Conservation (phyloP, 2,888 invertebrate genomes). For the Tanypteryx hageni region DNA sequence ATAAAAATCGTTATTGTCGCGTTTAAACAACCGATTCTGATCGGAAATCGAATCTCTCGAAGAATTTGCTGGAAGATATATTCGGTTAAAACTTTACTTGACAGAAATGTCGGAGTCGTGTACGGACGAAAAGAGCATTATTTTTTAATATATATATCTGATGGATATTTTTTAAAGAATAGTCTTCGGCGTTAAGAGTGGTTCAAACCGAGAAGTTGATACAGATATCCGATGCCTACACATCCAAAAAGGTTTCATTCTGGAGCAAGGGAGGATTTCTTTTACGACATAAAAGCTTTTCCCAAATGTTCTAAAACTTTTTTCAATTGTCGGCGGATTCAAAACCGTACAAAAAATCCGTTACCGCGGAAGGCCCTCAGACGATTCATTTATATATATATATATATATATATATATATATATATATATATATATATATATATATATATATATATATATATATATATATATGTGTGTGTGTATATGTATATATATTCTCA, state of each 20-base stretch:
- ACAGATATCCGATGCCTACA: conserved; percentile 28
- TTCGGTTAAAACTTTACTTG: neutral
- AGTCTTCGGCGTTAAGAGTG: neutral
- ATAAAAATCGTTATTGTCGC: neutral
- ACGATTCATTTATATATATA: neutral
- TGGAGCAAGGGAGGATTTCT: neutral
- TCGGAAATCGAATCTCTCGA: neutral
- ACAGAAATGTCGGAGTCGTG: neutral
- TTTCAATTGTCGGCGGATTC: conserved; percentile 9
- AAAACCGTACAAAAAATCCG: neutral
- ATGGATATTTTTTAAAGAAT: neutral
- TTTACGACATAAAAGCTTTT: neutral
- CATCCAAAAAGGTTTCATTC: neutral
- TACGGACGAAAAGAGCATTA: neutral
- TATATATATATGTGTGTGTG: no score
- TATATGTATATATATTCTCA: no score
- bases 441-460: no score
- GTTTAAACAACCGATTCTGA: neutral
- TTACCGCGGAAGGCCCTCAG: neutral
- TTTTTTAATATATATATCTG: neutral
- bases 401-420: no score
- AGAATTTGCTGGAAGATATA: neutral
- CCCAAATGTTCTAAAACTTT: neutral
- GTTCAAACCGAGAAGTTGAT: conserved; percentile 28
- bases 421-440: no score